Conservation (phyloP, 2,888 invertebrate species). For the Campoplex capitator region DNA sequence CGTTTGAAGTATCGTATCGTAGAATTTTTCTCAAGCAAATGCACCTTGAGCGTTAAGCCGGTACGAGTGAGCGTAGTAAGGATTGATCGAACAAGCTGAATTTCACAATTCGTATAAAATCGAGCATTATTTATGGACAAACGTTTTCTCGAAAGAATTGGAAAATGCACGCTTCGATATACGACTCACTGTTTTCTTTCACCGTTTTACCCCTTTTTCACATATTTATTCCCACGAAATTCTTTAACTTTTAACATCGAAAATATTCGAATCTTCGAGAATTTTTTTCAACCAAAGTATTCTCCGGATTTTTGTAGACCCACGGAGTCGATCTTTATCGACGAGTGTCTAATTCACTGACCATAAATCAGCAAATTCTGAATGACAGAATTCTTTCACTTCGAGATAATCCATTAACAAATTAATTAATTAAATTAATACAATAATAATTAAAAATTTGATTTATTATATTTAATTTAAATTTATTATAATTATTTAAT, state of each 20-base stretch:
- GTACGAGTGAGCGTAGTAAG: slow-evolving; percentile 1
- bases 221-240: neutral
- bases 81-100: slow-evolving; percentile 33
- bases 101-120: slow-evolving; percentile 17
- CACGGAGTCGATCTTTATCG: neutral
- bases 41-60: neutral
- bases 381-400: too few relatives aligned
- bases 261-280: neutral
- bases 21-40: slow-evolving; percentile 15
- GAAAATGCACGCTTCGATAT: slow-evolving; percentile 9
- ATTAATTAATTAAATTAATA: too few relatives aligned
- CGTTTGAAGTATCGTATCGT: slow-evolving; percentile 41
- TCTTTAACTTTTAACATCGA: neutral
- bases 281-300: neutral
- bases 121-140: slow-evolving; percentile 6
- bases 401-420: too few relatives aligned
- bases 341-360: neutral
- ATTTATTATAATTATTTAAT: too few relatives aligned
- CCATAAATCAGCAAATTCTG: too few relatives aligned
- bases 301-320: too few relatives aligned
- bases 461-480: too few relatives aligned
- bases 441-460: too few relatives aligned
- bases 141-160: slow-evolving; percentile 11
- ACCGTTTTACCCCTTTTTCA: neutral
- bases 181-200: neutral